phyloP scores from a whole-genome alignment of 2,888 invertebrate genomes.

The Linnaemya vulpina region DNA sequence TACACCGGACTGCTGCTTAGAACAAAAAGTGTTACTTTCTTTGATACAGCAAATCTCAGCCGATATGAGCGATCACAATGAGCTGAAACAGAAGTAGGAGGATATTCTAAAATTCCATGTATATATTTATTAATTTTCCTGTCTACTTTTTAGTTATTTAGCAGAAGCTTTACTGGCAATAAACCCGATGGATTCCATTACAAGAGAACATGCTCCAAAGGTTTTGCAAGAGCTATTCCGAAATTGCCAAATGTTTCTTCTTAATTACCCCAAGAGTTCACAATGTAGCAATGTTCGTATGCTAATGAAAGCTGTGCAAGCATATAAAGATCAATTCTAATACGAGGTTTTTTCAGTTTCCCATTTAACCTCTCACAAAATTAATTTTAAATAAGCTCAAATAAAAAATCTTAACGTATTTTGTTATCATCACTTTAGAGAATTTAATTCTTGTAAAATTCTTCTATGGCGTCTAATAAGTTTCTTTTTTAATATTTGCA shows the following conservation, averaged over 20 bases:
- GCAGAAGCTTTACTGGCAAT: constrained; percentile 93
- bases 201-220: constrained; percentile 91
- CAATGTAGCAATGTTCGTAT: constrained; percentile 83
- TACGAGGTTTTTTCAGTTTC: constrained; percentile 31
- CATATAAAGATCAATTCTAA: constrained; percentile 80
- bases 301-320: constrained; percentile 82
- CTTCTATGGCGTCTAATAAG: neutral
- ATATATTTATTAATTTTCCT: neutral
- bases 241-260: constrained; percentile 88
- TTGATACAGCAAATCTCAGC: constrained; percentile 97
- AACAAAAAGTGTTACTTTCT: constrained; percentile 95
- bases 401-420: constrained; percentile 41
- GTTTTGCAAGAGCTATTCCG: constrained; percentile 90
- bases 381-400: constrained; percentile 29
- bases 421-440: constrained; percentile 33
- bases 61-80: constrained; percentile 92
- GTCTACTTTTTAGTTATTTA: constrained; percentile 87
- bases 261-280: constrained; percentile 87
- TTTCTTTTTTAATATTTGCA: neutral
- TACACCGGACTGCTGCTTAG: constrained; percentile 88
- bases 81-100: constrained; percentile 90
- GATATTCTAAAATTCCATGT: constrained; percentile 55
- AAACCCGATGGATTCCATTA: constrained; percentile 89
- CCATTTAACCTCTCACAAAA: neutral
- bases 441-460: constrained; percentile 49